Percentiles rank a stretch among this genome's conserved stretches.
These are phyloP conservation scores for Emydoidea blandingii DNA, from an alignment of 2,797 vertebrate genomes.

Conservation along the genomic window DNA sequence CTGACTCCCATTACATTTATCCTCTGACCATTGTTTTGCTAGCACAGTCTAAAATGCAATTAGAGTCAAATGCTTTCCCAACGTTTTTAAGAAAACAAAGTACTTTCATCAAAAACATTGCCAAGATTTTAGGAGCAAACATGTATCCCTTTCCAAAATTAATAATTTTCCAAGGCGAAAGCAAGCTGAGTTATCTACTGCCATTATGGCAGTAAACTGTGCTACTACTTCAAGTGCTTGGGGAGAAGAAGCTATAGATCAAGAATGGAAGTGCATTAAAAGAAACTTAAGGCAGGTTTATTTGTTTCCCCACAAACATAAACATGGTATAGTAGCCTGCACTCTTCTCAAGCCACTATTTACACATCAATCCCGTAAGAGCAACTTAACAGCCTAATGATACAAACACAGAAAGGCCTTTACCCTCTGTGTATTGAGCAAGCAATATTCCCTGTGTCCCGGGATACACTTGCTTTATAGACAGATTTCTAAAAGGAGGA, in stretches of 20 bases:
- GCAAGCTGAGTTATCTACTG: constrained; percentile 24
- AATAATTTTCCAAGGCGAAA: constrained; percentile 41
- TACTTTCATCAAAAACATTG: constrained; percentile 32
- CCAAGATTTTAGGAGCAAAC: constrained; percentile 23
- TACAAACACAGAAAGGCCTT: constrained; percentile 3
- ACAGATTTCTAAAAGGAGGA: background rate
- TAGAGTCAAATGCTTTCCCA: constrained; percentile 19
- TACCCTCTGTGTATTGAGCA: background rate
- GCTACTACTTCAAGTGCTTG: background rate
- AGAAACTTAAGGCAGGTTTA: constrained; percentile 37
- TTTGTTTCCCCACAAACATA: constrained; percentile 51
- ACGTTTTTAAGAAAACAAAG: constrained; percentile 32
- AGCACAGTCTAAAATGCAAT: constrained; percentile 38
- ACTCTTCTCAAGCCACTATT: constrained; percentile 35
- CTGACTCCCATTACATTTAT: constrained; percentile 4
- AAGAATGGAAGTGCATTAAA: constrained; percentile 8
- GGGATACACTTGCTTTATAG: background rate
- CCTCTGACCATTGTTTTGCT: constrained; percentile 52
- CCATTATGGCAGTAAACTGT: constrained; percentile 24
- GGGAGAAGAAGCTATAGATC: constrained; percentile 1
- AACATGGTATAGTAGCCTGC: constrained; percentile 27
- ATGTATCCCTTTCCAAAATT: constrained; percentile 15
- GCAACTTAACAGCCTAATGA: constrained; percentile 19
- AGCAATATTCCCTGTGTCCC: background rate
- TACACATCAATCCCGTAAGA: constrained; percentile 12